Evolutionary conservation across 2,113 vertebrate genomes (phyloP).

Genomic region (Gallinago jamesoni): DNA sequence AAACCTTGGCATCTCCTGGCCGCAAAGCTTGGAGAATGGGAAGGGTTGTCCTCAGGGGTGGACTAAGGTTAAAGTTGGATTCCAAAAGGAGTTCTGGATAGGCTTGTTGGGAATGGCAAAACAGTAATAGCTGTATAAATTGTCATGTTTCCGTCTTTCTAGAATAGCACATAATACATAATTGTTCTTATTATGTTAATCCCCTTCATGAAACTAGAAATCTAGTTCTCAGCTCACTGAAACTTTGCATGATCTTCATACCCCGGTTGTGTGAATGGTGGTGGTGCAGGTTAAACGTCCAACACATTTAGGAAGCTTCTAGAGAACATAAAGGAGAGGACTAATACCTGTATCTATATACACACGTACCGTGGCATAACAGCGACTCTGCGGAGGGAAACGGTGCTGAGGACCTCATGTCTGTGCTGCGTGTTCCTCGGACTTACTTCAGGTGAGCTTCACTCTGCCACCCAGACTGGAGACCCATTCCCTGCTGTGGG

Average conservation of each 20-base stretch:
- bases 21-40: not conserved
- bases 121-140: not conserved
- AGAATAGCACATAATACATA: not conserved
- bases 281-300: not conserved
- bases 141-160: not conserved
- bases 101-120: not conserved
- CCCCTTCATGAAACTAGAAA: not conserved
- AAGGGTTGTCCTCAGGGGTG: not conserved
- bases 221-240: not conserved
- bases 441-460: not conserved
- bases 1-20: not conserved
- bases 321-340: not conserved
- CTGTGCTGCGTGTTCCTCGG: not conserved
- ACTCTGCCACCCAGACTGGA: not conserved
- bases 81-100: not conserved
- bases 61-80: not conserved
- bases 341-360: not conserved
- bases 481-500: rapidly evolving
- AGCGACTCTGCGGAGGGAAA: not conserved
- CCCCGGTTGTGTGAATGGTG: rapidly evolving
- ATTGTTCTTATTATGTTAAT: not conserved
- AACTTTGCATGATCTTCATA: not conserved
- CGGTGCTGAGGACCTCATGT: rapidly evolving
- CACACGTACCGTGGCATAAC: not conserved
- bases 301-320: not conserved